phyloP scores from a whole-genome alignment of 35 echinoderm and acorn worm species.

The Diadema setosum region DNA sequence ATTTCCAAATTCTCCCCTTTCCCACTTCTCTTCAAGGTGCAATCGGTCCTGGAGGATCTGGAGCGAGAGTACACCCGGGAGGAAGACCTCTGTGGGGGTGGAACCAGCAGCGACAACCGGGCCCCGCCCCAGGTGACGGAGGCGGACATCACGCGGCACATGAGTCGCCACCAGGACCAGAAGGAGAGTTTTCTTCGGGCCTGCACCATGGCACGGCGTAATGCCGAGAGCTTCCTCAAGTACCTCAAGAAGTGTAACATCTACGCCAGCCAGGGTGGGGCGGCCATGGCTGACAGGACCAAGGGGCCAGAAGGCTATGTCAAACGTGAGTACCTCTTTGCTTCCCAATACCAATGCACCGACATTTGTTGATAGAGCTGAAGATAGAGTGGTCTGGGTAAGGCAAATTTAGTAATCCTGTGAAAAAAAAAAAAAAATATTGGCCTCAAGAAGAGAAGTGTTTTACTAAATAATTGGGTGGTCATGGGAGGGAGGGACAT shows the following conservation, averaged over 20 bases:
- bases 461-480: too few relatives aligned
- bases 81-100: slow-evolving; percentile 87
- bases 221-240: slow-evolving; percentile 88
- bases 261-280: slow-evolving; percentile 22
- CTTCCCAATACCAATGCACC: too few relatives aligned
- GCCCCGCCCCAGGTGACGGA: slow-evolving; percentile 63
- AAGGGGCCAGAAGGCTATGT: slow-evolving; percentile 78
- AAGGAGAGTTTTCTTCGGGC: slow-evolving; percentile 94
- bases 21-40: slow-evolving; percentile 56
- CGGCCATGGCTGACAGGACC: slow-evolving; percentile 32
- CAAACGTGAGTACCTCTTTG: slow-evolving; percentile 72
- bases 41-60: slow-evolving; percentile 87
- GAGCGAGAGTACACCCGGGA: slow-evolving; percentile 84
- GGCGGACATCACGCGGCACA: slow-evolving; percentile 71
- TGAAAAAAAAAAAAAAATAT: too few relatives aligned
- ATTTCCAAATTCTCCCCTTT: neutral
- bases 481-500: too few relatives aligned
- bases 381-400: too few relatives aligned
- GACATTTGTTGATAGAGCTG: too few relatives aligned
- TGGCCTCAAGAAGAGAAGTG: too few relatives aligned
- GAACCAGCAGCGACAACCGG: slow-evolving; percentile 19
- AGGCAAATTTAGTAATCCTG: too few relatives aligned
- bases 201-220: slow-evolving; percentile 90
- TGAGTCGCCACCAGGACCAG: slow-evolving; percentile 91
- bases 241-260: slow-evolving; percentile 98